Base-by-base conservation (phyloP, 1,140 invertebrate species). In the Panagrolaimus sp. region DNA sequence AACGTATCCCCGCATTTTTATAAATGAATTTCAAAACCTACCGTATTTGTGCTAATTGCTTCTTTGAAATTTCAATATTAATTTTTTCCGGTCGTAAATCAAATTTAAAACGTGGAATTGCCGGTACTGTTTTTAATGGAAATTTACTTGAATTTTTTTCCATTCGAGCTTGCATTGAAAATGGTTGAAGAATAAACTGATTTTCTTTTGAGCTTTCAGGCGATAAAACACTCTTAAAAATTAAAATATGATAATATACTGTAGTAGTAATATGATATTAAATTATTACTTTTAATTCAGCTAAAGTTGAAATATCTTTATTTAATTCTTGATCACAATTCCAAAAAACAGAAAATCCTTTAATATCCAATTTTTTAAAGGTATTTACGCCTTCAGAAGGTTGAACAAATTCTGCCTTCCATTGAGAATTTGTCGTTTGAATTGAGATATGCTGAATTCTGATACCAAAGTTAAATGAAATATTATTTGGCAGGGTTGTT, bases 321-420 rank as follows among this genome's bases (percentile, higher is more conserved):
- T 90, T 87, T 76, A 90, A 87, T 58, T 89, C 87, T 15, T 87
- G 85, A 78, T 91, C 85, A 63, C 88, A 76, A 84, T 94, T 91
- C 90, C 92, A 95, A 85, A 96, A 97, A 21, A 96, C 79, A 3
- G 91, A 90, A 75, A 97, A 88, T 70, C 91, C 89, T 78, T 90
- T 88, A 63, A 97, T 85, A 84, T 96, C 91, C 62, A 97, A 85
- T 48, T 94, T 85, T 85, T 97, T 96, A 84, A 90, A 93, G 73
- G 79, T 84, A 73, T 85, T 84, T 38, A 84, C 83, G n/a, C 80
- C 79, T 32, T 79, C 76, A 63, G 81, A 76, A 44, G 82, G 76
- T 67, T 82, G 83, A 7, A 87, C 86, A 85, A 86, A 86, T 74
- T 85, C 84, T 43, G 84, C 78, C 24, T 78, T 76, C 86, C 86